phyloP scores from a whole-genome alignment of 2,113 vertebrate species.

The Irena cyanogastra region DNA sequence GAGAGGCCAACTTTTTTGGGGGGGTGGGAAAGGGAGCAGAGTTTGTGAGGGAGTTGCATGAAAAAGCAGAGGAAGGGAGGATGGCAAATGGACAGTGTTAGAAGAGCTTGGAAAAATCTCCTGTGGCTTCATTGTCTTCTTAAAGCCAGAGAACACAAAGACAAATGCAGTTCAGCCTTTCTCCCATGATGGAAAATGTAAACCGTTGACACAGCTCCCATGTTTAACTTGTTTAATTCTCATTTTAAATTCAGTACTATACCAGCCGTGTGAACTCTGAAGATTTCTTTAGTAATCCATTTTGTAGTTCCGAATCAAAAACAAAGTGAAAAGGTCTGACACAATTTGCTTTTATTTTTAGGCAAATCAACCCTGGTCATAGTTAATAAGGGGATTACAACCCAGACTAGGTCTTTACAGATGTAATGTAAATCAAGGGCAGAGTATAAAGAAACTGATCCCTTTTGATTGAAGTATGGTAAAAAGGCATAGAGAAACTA shows the following conservation, averaged over 20 bases:
- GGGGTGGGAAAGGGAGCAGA: not conserved
- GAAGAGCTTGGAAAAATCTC: constrained; percentile 76
- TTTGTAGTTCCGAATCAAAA: constrained; percentile 93
- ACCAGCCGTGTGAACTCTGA: constrained; percentile 80
- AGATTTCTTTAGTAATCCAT: constrained; percentile 92
- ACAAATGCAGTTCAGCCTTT: constrained; percentile 69
- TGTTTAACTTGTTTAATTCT: constrained; percentile 86
- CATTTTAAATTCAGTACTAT: constrained; percentile 86
- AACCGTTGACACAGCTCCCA: constrained; percentile 74
- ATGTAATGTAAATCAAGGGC: constrained; percentile 84
- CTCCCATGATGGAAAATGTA: constrained; percentile 77
- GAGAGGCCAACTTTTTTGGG: not conserved
- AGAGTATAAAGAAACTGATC: constrained; percentile 89
- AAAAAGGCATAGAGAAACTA: constrained; percentile 80
- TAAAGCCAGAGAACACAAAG: constrained; percentile 77
- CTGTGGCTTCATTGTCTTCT: constrained; percentile 77
- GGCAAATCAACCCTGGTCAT: constrained; percentile 87
- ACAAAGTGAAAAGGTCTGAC: constrained; percentile 93
- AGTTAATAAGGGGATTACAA: constrained; percentile 99
- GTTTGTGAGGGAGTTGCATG: not conserved
- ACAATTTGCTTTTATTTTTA: constrained; percentile 93
- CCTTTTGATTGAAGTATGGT: constrained; percentile 86
- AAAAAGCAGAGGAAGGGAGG: constrained; percentile 61
- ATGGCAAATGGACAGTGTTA: constrained; percentile 65
- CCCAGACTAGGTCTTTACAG: constrained; percentile 90